Conservation (phyloP, 2,797 vertebrate species). For the Harpia harpyja region DNA sequence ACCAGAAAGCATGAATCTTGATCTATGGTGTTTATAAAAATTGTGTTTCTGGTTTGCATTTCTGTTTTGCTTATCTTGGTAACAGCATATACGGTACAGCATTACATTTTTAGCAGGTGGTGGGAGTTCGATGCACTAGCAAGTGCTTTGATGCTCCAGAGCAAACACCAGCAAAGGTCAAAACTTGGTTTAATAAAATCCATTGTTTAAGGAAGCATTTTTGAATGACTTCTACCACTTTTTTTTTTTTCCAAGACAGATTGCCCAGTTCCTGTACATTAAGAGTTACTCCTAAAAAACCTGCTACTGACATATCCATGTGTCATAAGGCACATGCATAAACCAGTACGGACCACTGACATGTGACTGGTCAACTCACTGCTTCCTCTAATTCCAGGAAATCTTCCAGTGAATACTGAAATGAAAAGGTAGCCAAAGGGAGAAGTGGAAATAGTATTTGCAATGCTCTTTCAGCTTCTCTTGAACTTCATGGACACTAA, state of each 20-base stretch:
- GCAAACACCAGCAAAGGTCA: background rate
- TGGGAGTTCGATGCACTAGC: background rate
- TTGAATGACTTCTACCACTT: background rate
- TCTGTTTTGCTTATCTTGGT: background rate
- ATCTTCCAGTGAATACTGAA: background rate
- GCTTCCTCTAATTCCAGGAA: background rate
- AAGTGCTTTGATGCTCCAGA: background rate
- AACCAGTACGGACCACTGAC: background rate
- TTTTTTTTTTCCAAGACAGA: background rate
- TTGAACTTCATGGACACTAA: background rate
- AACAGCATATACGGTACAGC: background rate
- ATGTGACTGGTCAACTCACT: background rate
- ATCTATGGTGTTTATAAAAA: background rate
- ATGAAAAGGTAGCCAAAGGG: background rate
- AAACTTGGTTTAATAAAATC: background rate
- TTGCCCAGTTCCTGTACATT: background rate
- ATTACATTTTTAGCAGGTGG: background rate
- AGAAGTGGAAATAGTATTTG: background rate
- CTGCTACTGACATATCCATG: background rate
- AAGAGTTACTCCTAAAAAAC: background rate
- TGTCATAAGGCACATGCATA: background rate
- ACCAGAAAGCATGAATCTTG: background rate
- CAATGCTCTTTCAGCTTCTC: accelerated
- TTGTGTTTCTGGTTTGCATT: background rate
- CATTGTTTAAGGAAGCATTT: background rate